These are phyloP conservation scores for Poicephalus meyeri DNA, from an alignment of 2,113 vertebrate genomes.

Conservation along the genomic window DNA sequence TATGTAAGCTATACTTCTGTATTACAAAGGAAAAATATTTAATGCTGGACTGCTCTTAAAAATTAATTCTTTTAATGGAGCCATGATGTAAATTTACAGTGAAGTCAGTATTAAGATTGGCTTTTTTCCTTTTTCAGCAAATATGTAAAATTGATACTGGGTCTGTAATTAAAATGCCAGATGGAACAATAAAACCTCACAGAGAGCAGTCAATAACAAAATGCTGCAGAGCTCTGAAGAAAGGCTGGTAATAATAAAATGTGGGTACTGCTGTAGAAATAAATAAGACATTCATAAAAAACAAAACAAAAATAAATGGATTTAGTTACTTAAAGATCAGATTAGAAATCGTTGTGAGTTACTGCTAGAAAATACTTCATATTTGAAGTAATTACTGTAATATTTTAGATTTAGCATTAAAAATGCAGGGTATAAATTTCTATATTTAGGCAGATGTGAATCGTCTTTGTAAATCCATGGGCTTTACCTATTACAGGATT, in stretches of 20 bases:
- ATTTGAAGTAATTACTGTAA: not conserved
- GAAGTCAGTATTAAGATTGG: not conserved
- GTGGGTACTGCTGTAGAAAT: not conserved
- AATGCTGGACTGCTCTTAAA: not conserved
- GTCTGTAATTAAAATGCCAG: slow-evolving; percentile 39
- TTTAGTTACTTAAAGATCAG: not conserved
- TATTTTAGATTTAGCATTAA: not conserved
- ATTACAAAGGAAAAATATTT: not conserved
- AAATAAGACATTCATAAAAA: not conserved
- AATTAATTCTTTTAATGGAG: not conserved
- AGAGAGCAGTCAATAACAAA: not conserved
- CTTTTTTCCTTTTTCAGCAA: not conserved
- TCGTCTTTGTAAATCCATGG: not conserved
- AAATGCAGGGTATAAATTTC: not conserved
- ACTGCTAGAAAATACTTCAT: not conserved
- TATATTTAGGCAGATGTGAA: not conserved
- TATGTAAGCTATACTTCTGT: not conserved
- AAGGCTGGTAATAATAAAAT: not conserved
- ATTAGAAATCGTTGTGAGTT: not conserved
- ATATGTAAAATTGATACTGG: not conserved
- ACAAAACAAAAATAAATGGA: not conserved
- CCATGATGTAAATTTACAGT: not conserved
- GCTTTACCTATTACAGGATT: not conserved
- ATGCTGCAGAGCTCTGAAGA: not conserved
- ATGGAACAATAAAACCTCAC: slow-evolving; percentile 26